Base-by-base conservation (phyloP, 1,140 invertebrate genomes). In the Coelopa frigida region DNA sequence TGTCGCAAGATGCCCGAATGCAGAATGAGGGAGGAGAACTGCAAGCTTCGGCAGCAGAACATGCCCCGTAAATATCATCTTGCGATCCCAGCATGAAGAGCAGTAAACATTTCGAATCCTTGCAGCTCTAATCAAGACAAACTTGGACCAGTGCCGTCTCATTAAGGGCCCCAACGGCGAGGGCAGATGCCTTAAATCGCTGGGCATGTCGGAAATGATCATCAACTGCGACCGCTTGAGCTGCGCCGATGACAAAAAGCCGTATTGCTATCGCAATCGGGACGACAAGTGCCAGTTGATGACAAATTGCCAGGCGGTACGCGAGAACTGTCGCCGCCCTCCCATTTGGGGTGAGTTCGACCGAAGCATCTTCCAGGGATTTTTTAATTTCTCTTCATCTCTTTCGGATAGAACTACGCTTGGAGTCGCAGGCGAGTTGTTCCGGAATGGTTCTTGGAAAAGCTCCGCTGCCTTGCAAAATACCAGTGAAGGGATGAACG, bases 261-360 rank as follows among this genome's bases (percentile, higher is more conserved):
- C 20, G 22, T 26, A 17, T 32, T 43, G 41, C 33, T 43, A 43
- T 43, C 41, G 41, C 23, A 41, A 43, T 15, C 15, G 10, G 33
- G 41, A 20, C 33, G 41, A 43, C 41, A 43, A 32, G 22, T 43
- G 41, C 23, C 41, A 43, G 33, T 43, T 43, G 41, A 26, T 43
- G 33, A 43, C 41, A 21, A 31, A 26, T 17, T 43, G 41, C 41
- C 41, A 43, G 27, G 41, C 27, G 33, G 27, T 32, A 43, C 41
- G 41, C 33, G 41, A 26, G 33, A 43, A 43, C 33, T 43, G 41
- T 32, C 41, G 23, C n/a, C n/a, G n/a, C n/a, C n/a, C n/a, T n/a
- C n/a, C n/a, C n/a, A n/a, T n/a, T n/a, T n/a, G n/a, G n/a, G n/a
- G n/a, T n/a, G n/a, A n/a, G n/a, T n/a, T n/a, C n/a, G n/a, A n/a